These are phyloP conservation scores for Cherax quadricarinatus DNA, from an alignment of 1,140 invertebrate species.

Conservation along the genomic window DNA sequence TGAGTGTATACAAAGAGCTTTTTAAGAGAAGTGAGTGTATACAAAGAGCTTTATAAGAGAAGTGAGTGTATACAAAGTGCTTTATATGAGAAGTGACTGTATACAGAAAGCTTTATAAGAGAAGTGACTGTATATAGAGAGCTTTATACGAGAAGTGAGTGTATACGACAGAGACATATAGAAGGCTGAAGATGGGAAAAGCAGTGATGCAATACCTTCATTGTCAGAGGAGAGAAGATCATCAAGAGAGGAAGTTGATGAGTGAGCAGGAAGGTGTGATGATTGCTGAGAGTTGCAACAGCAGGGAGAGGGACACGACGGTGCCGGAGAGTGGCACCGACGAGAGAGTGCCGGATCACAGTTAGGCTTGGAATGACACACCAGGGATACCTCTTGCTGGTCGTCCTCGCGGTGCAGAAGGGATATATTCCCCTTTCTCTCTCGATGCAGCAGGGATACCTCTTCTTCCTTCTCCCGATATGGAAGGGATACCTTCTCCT, in stretches of 20 bases:
- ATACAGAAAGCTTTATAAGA: too few relatives aligned
- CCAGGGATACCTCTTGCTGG: slow-evolving; percentile 37
- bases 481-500: slow-evolving; percentile 40
- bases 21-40: too few relatives aligned
- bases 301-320: slow-evolving; percentile 22
- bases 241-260: slow-evolving; percentile 7
- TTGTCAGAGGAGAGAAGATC: slow-evolving; percentile 24
- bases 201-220: slow-evolving; percentile 12
- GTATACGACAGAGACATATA: too few relatives aligned
- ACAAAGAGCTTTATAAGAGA: too few relatives aligned
- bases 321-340: not conserved
- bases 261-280: slow-evolving; percentile 25
- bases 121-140: too few relatives aligned
- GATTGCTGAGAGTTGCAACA: slow-evolving; percentile 10
- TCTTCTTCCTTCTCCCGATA: slow-evolving; percentile 41
- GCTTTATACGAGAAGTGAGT: too few relatives aligned
- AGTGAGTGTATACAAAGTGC: too few relatives aligned
- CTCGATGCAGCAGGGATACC: slow-evolving; percentile 20
- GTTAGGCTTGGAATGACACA: slow-evolving; percentile 18
- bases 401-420: slow-evolving; percentile 1
- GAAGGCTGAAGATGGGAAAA: too few relatives aligned
- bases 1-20: too few relatives aligned
- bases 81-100: too few relatives aligned
- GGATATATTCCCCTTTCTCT: too few relatives aligned
- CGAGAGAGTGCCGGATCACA: slow-evolving; percentile 41